Percentiles rank a stretch among this genome's conserved stretches.
phyloP scores from a whole-genome alignment of 2,797 vertebrate species.

The Hypotaenidia philippensis region DNA sequence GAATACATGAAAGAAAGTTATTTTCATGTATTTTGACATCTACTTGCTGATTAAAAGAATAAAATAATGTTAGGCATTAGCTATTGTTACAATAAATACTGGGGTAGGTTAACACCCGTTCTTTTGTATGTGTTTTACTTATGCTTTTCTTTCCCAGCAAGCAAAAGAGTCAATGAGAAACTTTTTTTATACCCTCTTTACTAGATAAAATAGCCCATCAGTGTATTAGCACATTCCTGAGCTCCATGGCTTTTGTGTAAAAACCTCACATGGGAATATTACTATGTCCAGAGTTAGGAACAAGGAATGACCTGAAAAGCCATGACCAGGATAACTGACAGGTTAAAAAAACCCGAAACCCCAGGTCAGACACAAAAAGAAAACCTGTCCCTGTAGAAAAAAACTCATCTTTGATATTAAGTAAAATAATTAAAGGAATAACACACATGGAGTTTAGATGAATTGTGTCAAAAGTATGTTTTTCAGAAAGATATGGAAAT shows the following conservation, averaged over 20 bases:
- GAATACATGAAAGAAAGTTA: neutral
- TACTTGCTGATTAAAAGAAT: neutral
- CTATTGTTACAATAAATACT: neutral
- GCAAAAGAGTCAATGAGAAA: neutral
- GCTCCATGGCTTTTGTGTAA: slow-evolving; percentile 47
- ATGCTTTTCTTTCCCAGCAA: neutral
- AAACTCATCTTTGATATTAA: neutral
- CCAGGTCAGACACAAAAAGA: neutral
- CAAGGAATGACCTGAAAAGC: slow-evolving; percentile 23
- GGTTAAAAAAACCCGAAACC: neutral
- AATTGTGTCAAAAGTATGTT: neutral
- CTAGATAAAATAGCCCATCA: neutral
- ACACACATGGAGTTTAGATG: neutral
- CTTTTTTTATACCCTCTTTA: neutral
- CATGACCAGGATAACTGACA: neutral
- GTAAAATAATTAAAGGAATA: neutral
- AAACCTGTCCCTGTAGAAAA: neutral
- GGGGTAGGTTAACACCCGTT: neutral
- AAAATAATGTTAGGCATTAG: neutral
- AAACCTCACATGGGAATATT: slow-evolving; percentile 40
- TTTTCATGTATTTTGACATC: neutral
- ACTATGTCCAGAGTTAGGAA: slow-evolving; percentile 6
- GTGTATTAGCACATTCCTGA: neutral
- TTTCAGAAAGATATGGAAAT: neutral
- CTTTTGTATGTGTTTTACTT: neutral